Evolutionary conservation across 2,888 invertebrate genomes (phyloP).

Genomic region (Drosophila prostipennis): DNA sequence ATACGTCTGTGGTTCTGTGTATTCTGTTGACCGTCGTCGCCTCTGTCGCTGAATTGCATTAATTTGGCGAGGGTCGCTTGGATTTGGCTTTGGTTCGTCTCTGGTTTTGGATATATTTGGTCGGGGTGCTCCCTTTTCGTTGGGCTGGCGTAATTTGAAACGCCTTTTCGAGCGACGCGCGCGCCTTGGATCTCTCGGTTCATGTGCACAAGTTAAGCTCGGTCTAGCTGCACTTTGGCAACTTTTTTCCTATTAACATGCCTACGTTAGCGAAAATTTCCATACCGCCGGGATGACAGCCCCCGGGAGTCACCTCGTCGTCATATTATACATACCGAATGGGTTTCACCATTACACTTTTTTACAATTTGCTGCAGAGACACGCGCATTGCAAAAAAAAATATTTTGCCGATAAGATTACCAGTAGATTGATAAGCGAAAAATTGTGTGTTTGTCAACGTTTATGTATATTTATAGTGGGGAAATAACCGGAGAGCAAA

Average conservation of each 20-base stretch:
- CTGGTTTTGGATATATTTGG: conserved; percentile 7
- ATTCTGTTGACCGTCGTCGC: conserved; percentile 41
- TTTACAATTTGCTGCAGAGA: conserved; percentile 15
- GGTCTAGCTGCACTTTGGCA: conserved; percentile 37
- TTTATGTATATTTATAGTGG: conserved; percentile 15
- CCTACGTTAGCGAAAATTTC: conserved; percentile 36
- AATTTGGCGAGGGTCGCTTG: conserved; percentile 60
- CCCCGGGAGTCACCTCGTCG: conserved; percentile 20
- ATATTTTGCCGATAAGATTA: conserved; percentile 31
- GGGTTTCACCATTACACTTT: conserved; percentile 43
- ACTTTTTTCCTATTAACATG: conserved; percentile 58
- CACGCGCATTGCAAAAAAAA: conserved; percentile 29
- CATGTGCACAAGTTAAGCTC: conserved; percentile 17
- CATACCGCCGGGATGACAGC: conserved; percentile 21
- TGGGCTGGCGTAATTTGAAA: conserved; percentile 62
- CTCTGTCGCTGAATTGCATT: conserved; percentile 68
- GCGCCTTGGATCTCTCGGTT: conserved; percentile 47
- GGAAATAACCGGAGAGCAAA: conserved; percentile 21
- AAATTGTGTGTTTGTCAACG: conserved; percentile 3
- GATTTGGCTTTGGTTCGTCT: conserved; percentile 23
- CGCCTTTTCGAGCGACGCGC: conserved; percentile 41
- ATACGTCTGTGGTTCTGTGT: conserved; percentile 34
- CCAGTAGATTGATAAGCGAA: conserved; percentile 29
- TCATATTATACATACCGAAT: conserved; percentile 23
- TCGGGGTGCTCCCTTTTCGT: conserved; percentile 53